Base-by-base conservation (phyloP, 2,888 invertebrate species). In the Listrodromus nycthemerus region DNA sequence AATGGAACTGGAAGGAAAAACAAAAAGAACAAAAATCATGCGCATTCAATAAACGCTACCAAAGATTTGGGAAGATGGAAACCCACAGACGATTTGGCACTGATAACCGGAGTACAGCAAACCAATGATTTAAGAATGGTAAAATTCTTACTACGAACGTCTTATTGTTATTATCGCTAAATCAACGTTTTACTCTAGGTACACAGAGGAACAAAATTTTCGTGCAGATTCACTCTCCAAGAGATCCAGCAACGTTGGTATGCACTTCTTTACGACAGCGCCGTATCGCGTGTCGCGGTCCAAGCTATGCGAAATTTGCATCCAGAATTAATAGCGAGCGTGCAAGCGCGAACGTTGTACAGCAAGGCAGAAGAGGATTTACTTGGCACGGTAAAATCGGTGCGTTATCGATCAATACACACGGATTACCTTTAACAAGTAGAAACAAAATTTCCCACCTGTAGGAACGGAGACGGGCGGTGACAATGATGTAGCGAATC, bases 161-260 rank as follows among this genome's bases (percentile, higher is more conserved):
- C 16, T 45, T 16, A 16, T 45, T 45, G 4, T 41, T 0, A 13
- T 45, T 16, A 45, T 45, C 16, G 41, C 41, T 27, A 24, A 27
- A 58, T 58, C 58, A 1, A 1, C 37, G 8, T 63, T 33, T 33
- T 75, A 27, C 58, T 70, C 73, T 91, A 96, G 95, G 96, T 99
- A 0, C 98, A 98, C 92, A 95, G 98, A 85, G 98, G 98, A 5
- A 96, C 98, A 0, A 99, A 98, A 91, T 99, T 99, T 94, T 98
- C 99, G 0, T 98, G 99, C 91, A 96, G 98, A 81, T 99, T 99
- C 93, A 98, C 98, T 0, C 94, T 98, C 30, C 97, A 97, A 90
- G 99, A 99, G 92, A 95, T 99, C 74, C 98, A 99, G 91, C 97
- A 98, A 77, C 95, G 99, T 70, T 99, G 99, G 99, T 98, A 98